Base-by-base conservation (phyloP, 2,113 vertebrate species). In the Tetraodon nigroviridis region DNA sequence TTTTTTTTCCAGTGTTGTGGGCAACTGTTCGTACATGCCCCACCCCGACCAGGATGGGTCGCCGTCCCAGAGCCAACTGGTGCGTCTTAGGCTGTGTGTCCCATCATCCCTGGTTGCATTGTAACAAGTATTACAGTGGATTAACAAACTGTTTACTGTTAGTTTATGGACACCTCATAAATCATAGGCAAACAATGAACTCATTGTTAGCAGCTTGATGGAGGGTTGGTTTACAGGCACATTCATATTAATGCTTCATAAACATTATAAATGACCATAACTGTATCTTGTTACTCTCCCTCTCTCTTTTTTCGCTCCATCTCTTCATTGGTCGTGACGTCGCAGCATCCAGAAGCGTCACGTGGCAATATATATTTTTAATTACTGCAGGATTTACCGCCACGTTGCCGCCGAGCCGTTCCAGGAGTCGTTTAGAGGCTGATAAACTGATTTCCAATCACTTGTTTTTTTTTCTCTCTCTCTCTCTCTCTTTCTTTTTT, bases 21-120 rank as follows among this genome's bases (percentile, higher is more conserved):
- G 84, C 79, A 84, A 86, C 83, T 89, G 82, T 73, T 86, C 79
- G 73, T 78, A 78, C 77, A 67, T 63, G 87, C 84, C 77, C 87
- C 85, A 88, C 84, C 84, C 79, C 68, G 70, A 71, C 21, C 63
- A 80, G 55, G 55, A 71, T 55, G 37, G 67, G 69, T 75, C 80
- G 67, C 46, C 52, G 70, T 70, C 53, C 44, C 41, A 4, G 42
- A 73, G 76, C 83, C 76, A 84, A 85, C 74, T 80, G 75, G 73
- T 79, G 66, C 52, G 64, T 79, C 46, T 56, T 10, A 12, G 1
- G 1, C 16, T 53, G 11, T 49, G 46, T 58, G 68, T 82, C 84
- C 78, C 63, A 69, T 68, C 72, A 67, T 18, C 51, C 55, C 72
- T 72, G 63, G 58, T 66, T 74, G 71, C 67, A 67, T 81, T 82